Evolutionary conservation across 1,140 invertebrate genomes (phyloP).

Genomic region (Mercenaria mercenaria): DNA sequence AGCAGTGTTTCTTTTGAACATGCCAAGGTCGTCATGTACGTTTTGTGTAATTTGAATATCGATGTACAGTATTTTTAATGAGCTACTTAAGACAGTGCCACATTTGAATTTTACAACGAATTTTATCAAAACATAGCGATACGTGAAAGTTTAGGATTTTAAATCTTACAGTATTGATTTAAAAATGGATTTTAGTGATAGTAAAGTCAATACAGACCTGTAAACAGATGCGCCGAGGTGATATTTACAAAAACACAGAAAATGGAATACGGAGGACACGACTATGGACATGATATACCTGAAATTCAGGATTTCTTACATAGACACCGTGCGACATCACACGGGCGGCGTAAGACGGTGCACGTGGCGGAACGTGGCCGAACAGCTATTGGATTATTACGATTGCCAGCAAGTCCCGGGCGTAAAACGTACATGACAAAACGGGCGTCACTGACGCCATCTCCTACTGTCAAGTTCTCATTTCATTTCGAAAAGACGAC

Average conservation of each 20-base stretch:
- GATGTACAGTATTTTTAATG: neutral
- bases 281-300: neutral
- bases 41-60: neutral
- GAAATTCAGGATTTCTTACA: conserved; percentile 40
- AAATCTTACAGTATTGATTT: conserved; percentile 36
- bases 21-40: neutral
- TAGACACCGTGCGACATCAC: conserved; percentile 13
- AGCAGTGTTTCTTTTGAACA: neutral
- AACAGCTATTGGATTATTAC: conserved; percentile 32
- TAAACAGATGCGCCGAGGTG: neutral
- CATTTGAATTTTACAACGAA: neutral
- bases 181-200: conserved; percentile 53
- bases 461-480: neutral
- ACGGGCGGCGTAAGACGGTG: conserved; percentile 32
- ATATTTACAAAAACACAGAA: neutral
- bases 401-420: neutral
- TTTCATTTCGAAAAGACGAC: neutral
- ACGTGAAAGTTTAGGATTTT: conserved; percentile 25
- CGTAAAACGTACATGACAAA: conserved; percentile 13
- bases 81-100: neutral
- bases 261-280: conserved; percentile 8
- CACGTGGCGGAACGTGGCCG: conserved; percentile 3
- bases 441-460: conserved; percentile 1
- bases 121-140: conserved; percentile 25
- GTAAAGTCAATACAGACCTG: neutral